These are phyloP conservation scores for Nematolebias whitei DNA, from an alignment of 2,113 vertebrate species.

Conservation along the genomic window DNA sequence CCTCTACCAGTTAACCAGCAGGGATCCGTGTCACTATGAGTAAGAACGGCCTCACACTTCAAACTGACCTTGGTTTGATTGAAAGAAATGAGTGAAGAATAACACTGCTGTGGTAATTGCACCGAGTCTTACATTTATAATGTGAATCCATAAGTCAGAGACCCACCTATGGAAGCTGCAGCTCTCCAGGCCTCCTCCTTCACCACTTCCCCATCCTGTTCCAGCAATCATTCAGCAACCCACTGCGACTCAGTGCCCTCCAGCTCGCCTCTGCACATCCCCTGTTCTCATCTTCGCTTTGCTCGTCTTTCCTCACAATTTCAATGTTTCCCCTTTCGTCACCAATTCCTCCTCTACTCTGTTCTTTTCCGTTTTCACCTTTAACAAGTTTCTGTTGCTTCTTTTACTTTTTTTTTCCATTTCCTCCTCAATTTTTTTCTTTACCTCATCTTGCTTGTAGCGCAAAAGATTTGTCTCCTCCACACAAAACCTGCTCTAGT, in stretches of 20 bases:
- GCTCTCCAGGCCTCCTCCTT: conserved; percentile 65
- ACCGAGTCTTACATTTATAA: conserved; percentile 26
- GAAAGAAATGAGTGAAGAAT: conserved; percentile 29
- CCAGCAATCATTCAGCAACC: conserved; percentile 74
- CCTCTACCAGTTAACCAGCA: conserved; percentile 29
- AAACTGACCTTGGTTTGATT: conserved; percentile 40
- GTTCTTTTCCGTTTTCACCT: conserved; percentile 1
- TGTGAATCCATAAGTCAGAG: conserved; percentile 43
- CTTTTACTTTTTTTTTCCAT: not conserved
- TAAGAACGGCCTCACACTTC: conserved; percentile 14
- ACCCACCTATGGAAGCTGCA: conserved; percentile 68
- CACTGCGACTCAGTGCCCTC: conserved; percentile 50
- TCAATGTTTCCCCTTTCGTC: conserved; percentile 4
- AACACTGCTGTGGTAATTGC: conserved; percentile 35
- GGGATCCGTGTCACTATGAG: not conserved
- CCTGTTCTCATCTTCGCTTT: conserved; percentile 48
- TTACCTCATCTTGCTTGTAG: conserved; percentile 3
- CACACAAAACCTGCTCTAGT: not conserved
- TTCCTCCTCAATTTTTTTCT: no score
- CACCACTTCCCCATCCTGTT: conserved; percentile 77
- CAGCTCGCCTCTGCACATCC: conserved; percentile 40
- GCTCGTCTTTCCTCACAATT: conserved; percentile 20
- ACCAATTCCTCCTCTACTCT: conserved; percentile 12
- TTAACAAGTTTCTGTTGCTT: no score
- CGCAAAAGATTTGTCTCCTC: not conserved